These are phyloP conservation scores for Puffinus mauretanicus DNA, from an alignment of 2,113 vertebrate species.

Conservation along the genomic window DNA sequence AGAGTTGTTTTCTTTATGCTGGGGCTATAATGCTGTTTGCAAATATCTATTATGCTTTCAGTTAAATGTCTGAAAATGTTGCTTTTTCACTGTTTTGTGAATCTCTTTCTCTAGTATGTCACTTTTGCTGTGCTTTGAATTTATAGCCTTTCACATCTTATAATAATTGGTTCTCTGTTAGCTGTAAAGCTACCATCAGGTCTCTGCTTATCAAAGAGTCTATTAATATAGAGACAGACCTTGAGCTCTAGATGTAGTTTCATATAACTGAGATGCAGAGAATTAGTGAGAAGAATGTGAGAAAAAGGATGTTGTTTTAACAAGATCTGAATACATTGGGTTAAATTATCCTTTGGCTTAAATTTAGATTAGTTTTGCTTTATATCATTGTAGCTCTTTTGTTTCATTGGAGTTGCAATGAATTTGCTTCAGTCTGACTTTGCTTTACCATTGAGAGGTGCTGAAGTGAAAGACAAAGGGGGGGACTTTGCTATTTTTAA, in stretches of 20 bases:
- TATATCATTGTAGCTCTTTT: neutral
- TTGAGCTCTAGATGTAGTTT: neutral
- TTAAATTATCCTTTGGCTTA: neutral
- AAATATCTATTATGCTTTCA: neutral
- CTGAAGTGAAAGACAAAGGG: neutral
- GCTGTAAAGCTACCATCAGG: neutral
- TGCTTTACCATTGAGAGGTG: neutral
- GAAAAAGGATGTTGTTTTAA: neutral
- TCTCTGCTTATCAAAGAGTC: neutral
- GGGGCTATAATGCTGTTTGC: neutral
- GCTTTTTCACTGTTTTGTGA: neutral
- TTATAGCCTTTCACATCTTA: neutral
- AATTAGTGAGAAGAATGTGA: neutral
- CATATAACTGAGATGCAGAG: neutral
- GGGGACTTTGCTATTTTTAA: neutral
- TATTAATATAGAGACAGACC: neutral
- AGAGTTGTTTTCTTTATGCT: neutral
- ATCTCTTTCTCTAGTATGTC: neutral
- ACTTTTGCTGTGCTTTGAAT: neutral
- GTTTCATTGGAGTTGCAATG: neutral
- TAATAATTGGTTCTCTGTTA: neutral
- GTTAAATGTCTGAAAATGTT: neutral
- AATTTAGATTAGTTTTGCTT: neutral
- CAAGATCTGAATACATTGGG: neutral
- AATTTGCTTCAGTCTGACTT: neutral